Percentiles rank a stretch among this genome's conserved stretches.
phyloP scores from a whole-genome alignment of 2,113 vertebrate genomes.

The Polypterus senegalus region DNA sequence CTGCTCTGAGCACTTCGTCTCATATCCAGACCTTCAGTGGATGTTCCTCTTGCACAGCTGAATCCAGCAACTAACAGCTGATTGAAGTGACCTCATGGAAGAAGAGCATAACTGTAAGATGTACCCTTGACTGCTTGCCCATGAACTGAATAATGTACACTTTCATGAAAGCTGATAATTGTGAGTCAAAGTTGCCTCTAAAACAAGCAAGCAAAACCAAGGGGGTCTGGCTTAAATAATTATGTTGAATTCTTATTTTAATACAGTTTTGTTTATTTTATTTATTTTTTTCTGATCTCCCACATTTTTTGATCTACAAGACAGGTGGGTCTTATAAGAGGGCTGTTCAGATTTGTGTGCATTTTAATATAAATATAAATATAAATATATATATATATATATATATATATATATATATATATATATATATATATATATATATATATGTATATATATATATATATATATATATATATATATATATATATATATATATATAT shows the following conservation, averaged over 20 bases:
- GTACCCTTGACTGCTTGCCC: slow-evolving; percentile 78
- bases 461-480: too few species aligned
- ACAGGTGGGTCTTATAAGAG: too few species aligned
- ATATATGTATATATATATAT: too few species aligned
- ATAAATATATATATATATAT: too few species aligned
- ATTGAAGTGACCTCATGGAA: slow-evolving; percentile 69
- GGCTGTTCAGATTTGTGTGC: too few species aligned
- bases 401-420: too few species aligned
- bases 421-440: too few species aligned
- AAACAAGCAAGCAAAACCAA: slow-evolving; percentile 8
- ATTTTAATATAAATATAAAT: too few species aligned
- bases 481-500: too few species aligned
- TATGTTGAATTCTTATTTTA: background rate
- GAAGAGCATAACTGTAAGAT: slow-evolving; percentile 60
- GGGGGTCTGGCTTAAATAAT: background rate
- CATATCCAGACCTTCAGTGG: slow-evolving; percentile 63
- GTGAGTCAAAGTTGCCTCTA: slow-evolving; percentile 30
- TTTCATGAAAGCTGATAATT: slow-evolving; percentile 35
- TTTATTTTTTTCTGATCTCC: slow-evolving; percentile 14
- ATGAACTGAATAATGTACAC: slow-evolving; percentile 69
- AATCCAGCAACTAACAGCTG: slow-evolving; percentile 67
- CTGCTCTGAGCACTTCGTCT: slow-evolving; percentile 61
- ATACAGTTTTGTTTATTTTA: background rate
- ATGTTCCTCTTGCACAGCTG: slow-evolving; percentile 67
- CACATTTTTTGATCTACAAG: too few species aligned